Percentiles rank a stretch among this genome's conserved stretches.
These are phyloP conservation scores for Horisme vitalbata DNA, from an alignment of 2,888 invertebrate species.

Conservation along the genomic window DNA sequence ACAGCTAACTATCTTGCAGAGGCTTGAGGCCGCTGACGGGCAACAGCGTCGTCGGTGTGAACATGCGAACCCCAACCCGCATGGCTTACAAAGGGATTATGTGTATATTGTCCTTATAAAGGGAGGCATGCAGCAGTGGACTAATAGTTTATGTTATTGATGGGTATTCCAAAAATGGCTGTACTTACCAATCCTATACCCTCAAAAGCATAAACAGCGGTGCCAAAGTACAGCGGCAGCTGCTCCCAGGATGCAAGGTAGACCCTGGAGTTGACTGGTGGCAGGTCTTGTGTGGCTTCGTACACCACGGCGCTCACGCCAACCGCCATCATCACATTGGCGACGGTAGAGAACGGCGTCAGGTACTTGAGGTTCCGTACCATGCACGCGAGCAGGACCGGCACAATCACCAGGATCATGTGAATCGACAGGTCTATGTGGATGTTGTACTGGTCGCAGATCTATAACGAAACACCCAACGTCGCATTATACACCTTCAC, in stretches of 20 bases:
- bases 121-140: no score
- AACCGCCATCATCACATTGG: slow-evolving; percentile 91
- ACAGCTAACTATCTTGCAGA: no score
- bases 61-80: no score
- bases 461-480: no score
- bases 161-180: no score
- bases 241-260: slow-evolving; percentile 84
- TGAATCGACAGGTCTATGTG: slow-evolving; percentile 86
- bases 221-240: slow-evolving; percentile 96
- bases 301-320: slow-evolving; percentile 91
- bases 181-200: slow-evolving; percentile 92
- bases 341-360: slow-evolving; percentile 95
- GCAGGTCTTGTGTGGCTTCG: slow-evolving; percentile 88
- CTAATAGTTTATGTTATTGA: no score
- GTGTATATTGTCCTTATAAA: no score
- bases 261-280: slow-evolving; percentile 81
- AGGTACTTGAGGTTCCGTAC: slow-evolving; percentile 94
- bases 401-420: slow-evolving; percentile 88
- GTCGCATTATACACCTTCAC: no score
- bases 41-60: no score
- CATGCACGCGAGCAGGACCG: slow-evolving; percentile 88
- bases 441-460: slow-evolving; percentile 85
- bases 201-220: slow-evolving; percentile 98
- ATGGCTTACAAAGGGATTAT: no score
- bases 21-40: no score